phyloP scores from a whole-genome alignment of 2,888 invertebrate genomes.

The Agapetus fuscipes region DNA sequence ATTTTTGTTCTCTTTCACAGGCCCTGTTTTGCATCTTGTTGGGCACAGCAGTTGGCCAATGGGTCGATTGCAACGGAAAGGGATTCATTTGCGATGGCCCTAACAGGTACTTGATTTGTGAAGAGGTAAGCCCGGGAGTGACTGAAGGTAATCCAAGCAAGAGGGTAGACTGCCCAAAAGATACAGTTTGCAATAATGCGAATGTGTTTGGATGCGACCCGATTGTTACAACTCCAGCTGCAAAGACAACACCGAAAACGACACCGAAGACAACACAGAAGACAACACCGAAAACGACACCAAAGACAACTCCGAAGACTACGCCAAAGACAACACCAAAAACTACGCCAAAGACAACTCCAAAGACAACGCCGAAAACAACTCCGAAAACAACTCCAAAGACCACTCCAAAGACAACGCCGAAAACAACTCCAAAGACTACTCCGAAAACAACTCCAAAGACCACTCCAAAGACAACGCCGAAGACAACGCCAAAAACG shows the following conservation, averaged over 20 bases:
- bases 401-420: background rate
- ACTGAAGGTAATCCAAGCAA: constrained; percentile 17
- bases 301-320: background rate
- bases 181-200: constrained; percentile 17
- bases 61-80: constrained; percentile 20
- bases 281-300: constrained; percentile 1
- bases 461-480: background rate
- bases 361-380: background rate
- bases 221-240: background rate
- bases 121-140: constrained; percentile 15
- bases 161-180: constrained; percentile 17
- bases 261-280: constrained; percentile 1
- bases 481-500: background rate
- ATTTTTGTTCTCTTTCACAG: too few species aligned
- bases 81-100: constrained; percentile 20
- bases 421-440: background rate
- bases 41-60: background rate
- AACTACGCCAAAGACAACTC: constrained; percentile 1
- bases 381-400: background rate
- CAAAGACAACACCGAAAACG: background rate
- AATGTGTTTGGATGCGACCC: constrained; percentile 16
- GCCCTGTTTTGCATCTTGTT: too few species aligned
- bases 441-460: background rate
- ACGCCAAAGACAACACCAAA: background rate
- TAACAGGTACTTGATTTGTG: constrained; percentile 21